Conservation (phyloP, 2,888 invertebrate species). For the Rotaria macrura region DNA sequence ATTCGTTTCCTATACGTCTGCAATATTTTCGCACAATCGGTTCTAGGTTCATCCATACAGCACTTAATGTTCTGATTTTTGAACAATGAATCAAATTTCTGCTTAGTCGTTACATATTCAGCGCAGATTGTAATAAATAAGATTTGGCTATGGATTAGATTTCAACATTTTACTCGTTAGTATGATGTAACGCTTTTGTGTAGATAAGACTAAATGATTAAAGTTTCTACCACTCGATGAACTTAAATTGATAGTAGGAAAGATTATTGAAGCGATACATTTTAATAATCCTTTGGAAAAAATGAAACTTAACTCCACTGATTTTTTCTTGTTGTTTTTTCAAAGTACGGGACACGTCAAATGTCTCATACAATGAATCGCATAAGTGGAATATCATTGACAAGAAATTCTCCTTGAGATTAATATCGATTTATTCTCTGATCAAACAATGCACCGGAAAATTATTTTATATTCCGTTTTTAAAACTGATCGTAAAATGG, state of each 20-base stretch:
- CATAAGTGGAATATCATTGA: no score
- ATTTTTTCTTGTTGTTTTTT: no score
- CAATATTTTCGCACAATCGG: no score
- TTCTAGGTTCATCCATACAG: no score
- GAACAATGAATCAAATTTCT: no score
- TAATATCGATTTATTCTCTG: no score
- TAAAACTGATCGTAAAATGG: no score
- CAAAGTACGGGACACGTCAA: no score
- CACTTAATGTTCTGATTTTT: no score
- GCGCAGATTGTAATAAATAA: background rate
- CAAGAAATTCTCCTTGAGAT: no score
- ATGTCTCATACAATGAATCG: no score
- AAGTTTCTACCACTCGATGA: background rate
- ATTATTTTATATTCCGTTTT: background rate
- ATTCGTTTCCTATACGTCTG: background rate
- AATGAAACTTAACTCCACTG: background rate
- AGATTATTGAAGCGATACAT: background rate
- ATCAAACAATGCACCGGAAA: background rate
- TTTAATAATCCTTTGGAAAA: background rate
- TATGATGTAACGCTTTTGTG: background rate
- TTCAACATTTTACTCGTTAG: background rate
- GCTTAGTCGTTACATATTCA: background rate
- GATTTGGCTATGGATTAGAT: background rate
- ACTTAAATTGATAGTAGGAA: background rate
- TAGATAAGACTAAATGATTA: background rate